phyloP scores from a whole-genome alignment of 2,888 invertebrate species.

The Hemithea aestivaria region DNA sequence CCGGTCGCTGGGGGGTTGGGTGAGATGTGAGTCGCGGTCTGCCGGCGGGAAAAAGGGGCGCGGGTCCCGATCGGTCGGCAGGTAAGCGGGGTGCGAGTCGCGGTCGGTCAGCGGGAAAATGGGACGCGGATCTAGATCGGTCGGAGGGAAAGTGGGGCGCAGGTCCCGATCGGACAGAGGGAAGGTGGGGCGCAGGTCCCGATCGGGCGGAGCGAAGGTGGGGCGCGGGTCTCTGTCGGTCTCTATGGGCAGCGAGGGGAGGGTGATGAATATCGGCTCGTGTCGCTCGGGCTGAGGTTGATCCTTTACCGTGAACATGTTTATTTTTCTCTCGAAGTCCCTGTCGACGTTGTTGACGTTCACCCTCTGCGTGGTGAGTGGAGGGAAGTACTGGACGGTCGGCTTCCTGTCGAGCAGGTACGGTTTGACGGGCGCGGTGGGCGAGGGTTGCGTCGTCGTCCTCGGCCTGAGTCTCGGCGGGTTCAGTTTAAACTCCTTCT shows the following conservation, averaged over 20 bases:
- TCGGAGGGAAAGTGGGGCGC: too few species aligned
- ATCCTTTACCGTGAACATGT: slow-evolving; percentile 35
- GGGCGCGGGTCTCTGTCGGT: not conserved
- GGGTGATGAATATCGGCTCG: slow-evolving; percentile 3
- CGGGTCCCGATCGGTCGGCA: too few species aligned
- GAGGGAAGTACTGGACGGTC: slow-evolving; percentile 67
- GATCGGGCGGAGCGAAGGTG: not conserved
- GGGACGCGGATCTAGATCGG: too few species aligned
- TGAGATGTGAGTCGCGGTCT: too few species aligned
- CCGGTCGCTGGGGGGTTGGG: too few species aligned
- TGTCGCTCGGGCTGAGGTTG: slow-evolving; percentile 6
- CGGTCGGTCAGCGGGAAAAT: too few species aligned
- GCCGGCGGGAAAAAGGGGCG: too few species aligned
- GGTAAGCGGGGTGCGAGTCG: too few species aligned
- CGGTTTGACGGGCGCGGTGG: slow-evolving; percentile 27
- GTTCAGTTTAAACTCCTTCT: slow-evolving; percentile 35
- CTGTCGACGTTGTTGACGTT: slow-evolving; percentile 45
- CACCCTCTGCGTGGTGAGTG: slow-evolving; percentile 38
- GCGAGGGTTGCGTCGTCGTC: slow-evolving; percentile 27
- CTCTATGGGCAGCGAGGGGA: slow-evolving; percentile 11
- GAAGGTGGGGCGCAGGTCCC: too few species aligned
- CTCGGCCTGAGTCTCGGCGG: slow-evolving; percentile 15
- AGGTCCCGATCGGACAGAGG: too few species aligned
- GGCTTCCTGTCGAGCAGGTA: slow-evolving; percentile 47
- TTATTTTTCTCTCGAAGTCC: slow-evolving; percentile 44